Conservation (phyloP, 2,113 vertebrate genomes). For the Ciconia boyciana region DNA sequence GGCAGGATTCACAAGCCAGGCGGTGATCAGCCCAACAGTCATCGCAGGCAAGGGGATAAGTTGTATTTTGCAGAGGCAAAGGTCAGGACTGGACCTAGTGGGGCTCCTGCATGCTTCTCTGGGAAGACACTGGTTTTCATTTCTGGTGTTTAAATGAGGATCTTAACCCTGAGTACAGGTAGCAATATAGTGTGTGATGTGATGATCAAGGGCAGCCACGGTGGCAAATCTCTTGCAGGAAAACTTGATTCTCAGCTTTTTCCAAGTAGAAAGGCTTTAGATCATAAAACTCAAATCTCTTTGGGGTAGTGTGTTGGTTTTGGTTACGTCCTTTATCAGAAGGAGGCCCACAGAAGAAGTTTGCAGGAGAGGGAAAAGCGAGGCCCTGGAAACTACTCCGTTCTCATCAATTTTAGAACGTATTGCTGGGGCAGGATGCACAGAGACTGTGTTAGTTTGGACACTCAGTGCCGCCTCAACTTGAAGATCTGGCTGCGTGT, state of each 20-base stretch:
- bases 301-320: accelerated
- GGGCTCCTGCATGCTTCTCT: background rate
- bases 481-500: background rate
- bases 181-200: background rate
- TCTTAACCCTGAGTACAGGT: background rate
- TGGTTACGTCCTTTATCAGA: background rate
- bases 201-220: background rate
- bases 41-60: background rate
- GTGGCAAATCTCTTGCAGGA: background rate
- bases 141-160: background rate
- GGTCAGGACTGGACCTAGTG: background rate
- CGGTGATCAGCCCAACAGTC: background rate
- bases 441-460: background rate
- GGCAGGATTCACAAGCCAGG: background rate
- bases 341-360: background rate
- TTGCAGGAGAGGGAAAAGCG: background rate
- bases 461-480: accelerated
- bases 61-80: background rate
- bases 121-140: background rate
- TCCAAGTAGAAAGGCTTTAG: background rate
- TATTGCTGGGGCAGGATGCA: background rate
- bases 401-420: accelerated
- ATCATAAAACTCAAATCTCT: background rate
- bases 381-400: background rate
- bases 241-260: background rate